phyloP scores from a whole-genome alignment of 2,113 vertebrate species.

The Rutilus rutilus region DNA sequence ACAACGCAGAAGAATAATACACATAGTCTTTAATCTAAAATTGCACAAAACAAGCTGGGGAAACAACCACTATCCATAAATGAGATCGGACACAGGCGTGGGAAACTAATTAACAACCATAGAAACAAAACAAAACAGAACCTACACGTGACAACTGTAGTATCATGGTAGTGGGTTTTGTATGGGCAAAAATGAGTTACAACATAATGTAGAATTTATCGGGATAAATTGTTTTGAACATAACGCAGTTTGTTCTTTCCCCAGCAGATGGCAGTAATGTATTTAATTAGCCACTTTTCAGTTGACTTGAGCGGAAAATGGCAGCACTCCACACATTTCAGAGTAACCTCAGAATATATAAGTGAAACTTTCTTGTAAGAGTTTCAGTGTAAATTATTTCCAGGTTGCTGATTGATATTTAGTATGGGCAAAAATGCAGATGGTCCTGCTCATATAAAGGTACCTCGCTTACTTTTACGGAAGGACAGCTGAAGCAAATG shows the following conservation, averaged over 20 bases:
- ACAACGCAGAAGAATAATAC: too few species aligned
- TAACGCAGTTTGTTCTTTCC: not conserved
- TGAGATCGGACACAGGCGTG: too few species aligned
- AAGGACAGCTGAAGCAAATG: conserved; percentile 45
- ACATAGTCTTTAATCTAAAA: too few species aligned
- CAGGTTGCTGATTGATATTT: not conserved
- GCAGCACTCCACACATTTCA: not conserved
- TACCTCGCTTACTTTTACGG: not conserved
- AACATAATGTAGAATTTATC: not conserved
- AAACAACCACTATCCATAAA: too few species aligned
- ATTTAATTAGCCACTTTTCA: conserved; percentile 35
- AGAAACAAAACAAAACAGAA: too few species aligned
- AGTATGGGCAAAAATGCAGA: not conserved
- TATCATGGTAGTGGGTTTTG: too few species aligned
- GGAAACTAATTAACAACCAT: too few species aligned
- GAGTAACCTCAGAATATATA: conserved; percentile 2
- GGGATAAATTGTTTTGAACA: not conserved
- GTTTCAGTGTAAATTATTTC: conserved; percentile 22
- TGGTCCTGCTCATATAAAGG: not conserved
- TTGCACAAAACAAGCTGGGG: too few species aligned
- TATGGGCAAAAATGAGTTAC: too few species aligned
- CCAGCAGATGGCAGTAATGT: conserved; percentile 68
- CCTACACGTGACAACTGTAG: too few species aligned
- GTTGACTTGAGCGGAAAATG: conserved; percentile 3
- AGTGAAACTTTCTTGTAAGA: not conserved